Conservation (phyloP, 2,797 vertebrate genomes). For the Pseudomugil tenellus region DNA sequence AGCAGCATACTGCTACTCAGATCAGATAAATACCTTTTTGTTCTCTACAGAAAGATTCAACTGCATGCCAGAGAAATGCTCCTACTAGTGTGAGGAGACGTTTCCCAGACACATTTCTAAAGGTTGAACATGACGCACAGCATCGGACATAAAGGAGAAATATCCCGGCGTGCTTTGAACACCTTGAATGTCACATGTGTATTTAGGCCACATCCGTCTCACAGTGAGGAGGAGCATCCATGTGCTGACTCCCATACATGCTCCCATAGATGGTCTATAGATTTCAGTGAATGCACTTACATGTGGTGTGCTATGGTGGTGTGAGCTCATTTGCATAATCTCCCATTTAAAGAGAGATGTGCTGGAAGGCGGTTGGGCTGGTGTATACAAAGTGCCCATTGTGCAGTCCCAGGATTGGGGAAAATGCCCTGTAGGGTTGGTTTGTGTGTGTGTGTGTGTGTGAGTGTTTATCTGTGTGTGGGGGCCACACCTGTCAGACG, state of each 20-base stretch:
- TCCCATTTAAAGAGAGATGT: constrained; percentile 81
- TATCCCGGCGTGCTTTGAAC: constrained; percentile 21
- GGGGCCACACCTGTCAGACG: constrained; percentile 79
- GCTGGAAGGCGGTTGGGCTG: constrained; percentile 69
- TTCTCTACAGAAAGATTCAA: constrained; percentile 31
- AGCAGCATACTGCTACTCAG: constrained; percentile 40
- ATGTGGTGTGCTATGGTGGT: constrained; percentile 62
- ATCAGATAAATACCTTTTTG: constrained; percentile 47
- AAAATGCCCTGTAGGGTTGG: constrained; percentile 75
- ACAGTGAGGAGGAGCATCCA: constrained; percentile 51
- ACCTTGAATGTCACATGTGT: constrained; percentile 51
- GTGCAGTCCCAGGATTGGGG: constrained; percentile 70
- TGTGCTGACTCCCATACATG: constrained; percentile 55
- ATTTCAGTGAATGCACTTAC: constrained; percentile 73
- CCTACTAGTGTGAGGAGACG: constrained; percentile 25
- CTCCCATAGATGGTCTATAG: constrained; percentile 59
- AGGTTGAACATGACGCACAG: not conserved
- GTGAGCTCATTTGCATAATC: constrained; percentile 81
- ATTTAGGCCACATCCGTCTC: constrained; percentile 60
- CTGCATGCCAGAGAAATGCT: constrained; percentile 20
- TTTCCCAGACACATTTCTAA: constrained; percentile 3
- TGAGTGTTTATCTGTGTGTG: constrained; percentile 58
- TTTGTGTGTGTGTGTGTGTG: constrained; percentile 42
- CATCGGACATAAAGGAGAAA: constrained; percentile 6
- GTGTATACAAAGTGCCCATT: constrained; percentile 78